These are phyloP conservation scores for Chaetops frenatus DNA, from an alignment of 2,113 vertebrate species.

Conservation along the genomic window DNA sequence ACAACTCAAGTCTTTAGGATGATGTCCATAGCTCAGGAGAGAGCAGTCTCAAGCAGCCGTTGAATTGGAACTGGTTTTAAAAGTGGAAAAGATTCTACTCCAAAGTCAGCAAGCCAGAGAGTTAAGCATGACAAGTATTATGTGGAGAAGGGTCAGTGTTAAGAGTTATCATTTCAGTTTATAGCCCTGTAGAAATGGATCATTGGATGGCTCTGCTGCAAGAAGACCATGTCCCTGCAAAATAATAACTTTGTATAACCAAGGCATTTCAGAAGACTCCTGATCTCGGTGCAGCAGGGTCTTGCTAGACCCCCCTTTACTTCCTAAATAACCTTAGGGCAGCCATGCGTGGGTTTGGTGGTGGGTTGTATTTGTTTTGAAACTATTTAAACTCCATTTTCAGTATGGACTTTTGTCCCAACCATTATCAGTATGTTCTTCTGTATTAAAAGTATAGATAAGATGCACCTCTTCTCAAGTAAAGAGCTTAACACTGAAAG, in stretches of 20 bases:
- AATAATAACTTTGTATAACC: not conserved
- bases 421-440: not conserved
- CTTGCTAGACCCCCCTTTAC: not conserved
- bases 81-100: conserved; percentile 43
- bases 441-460: not conserved
- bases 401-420: not conserved
- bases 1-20: conserved; percentile 27
- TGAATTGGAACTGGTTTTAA: conserved; percentile 50
- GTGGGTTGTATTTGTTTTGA: not conserved
- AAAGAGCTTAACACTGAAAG: not conserved
- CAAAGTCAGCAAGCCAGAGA: conserved; percentile 17
- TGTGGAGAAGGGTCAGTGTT: not conserved
- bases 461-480: not conserved
- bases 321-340: not conserved
- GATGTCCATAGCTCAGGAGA: conserved; percentile 48
- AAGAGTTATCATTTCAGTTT: not conserved
- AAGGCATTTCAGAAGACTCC: not conserved
- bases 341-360: not conserved
- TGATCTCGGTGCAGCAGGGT: not conserved
- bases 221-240: not conserved
- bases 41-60: conserved; percentile 29
- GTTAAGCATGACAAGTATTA: not conserved
- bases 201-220: not conserved
- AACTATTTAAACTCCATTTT: not conserved
- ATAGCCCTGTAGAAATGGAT: not conserved